Percentiles rank a stretch among this genome's conserved stretches.
These are phyloP conservation scores for Lagopus leucura DNA, from an alignment of 2,113 vertebrate genomes.

Conservation along the genomic window DNA sequence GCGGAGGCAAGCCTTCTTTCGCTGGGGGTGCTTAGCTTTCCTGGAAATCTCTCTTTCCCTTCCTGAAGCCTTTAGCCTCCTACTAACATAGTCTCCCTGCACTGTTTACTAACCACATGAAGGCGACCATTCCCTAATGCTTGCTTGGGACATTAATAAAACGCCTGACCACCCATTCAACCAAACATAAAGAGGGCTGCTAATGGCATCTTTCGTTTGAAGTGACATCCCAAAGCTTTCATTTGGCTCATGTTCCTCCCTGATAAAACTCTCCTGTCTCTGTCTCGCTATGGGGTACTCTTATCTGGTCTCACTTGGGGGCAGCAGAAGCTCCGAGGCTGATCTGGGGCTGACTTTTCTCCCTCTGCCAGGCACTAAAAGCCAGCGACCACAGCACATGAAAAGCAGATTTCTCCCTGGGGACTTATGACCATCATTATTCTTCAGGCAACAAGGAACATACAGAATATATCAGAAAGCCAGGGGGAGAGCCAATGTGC, in stretches of 20 bases:
- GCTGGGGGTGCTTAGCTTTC: background rate
- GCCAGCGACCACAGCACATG: background rate
- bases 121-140: background rate
- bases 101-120: background rate
- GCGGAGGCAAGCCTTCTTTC: background rate
- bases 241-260: conserved; percentile 51
- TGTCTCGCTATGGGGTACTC: conserved; percentile 39
- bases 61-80: background rate
- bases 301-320: conserved; percentile 60
- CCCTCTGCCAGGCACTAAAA: background rate
- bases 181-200: conserved; percentile 25
- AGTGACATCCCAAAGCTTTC: conserved; percentile 57
- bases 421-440: background rate
- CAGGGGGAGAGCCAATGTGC: background rate
- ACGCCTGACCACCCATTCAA: conserved; percentile 37
- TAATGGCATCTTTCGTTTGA: conserved; percentile 66
- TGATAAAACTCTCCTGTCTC: conserved; percentile 57
- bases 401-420: background rate
- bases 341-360: background rate
- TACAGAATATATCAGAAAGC: background rate
- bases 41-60: background rate
- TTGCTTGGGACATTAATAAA: conserved; percentile 32
- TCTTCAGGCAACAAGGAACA: background rate
- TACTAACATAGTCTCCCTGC: background rate
- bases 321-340: conserved; percentile 40